phyloP scores from a whole-genome alignment of 1,140 invertebrate genomes.

The Delia radicum region DNA sequence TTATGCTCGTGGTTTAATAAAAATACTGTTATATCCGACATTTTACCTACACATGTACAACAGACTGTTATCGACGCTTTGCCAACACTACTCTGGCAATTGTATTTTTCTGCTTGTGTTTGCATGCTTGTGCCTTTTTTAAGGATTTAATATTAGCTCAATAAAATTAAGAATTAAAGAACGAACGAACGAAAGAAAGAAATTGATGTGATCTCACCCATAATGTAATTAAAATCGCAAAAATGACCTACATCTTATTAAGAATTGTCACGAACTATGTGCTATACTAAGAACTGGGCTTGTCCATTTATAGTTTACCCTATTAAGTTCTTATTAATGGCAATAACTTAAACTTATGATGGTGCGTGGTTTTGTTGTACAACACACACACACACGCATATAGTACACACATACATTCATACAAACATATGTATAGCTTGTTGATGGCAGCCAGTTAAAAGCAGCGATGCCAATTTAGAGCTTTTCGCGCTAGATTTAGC shows the following conservation, averaged over 20 bases:
- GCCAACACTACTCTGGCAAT: too few species aligned
- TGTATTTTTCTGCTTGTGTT: too few species aligned
- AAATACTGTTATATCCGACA: too few species aligned
- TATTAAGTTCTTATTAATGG: conserved; percentile 20
- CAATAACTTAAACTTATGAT: background rate
- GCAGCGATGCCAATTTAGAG: too few species aligned
- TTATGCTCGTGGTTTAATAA: too few species aligned
- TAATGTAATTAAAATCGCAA: conserved; percentile 18
- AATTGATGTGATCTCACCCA: conserved; percentile 12
- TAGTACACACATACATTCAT: background rate
- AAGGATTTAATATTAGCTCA: background rate
- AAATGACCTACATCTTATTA: conserved; percentile 23
- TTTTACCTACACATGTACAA: too few species aligned
- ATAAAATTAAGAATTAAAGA: background rate
- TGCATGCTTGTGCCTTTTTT: background rate
- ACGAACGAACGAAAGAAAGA: background rate
- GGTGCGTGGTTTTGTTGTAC: background rate
- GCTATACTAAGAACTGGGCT: conserved; percentile 6
- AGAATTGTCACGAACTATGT: conserved; percentile 12
- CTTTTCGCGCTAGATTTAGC: too few species aligned
- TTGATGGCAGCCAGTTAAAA: background rate
- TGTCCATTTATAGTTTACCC: background rate
- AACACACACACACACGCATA: background rate
- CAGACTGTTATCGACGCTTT: too few species aligned
- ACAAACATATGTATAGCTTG: background rate